Percentiles rank a stretch among this genome's conserved stretches.
phyloP scores from a whole-genome alignment of 2,113 vertebrate genomes.

The Raja brachyura region DNA sequence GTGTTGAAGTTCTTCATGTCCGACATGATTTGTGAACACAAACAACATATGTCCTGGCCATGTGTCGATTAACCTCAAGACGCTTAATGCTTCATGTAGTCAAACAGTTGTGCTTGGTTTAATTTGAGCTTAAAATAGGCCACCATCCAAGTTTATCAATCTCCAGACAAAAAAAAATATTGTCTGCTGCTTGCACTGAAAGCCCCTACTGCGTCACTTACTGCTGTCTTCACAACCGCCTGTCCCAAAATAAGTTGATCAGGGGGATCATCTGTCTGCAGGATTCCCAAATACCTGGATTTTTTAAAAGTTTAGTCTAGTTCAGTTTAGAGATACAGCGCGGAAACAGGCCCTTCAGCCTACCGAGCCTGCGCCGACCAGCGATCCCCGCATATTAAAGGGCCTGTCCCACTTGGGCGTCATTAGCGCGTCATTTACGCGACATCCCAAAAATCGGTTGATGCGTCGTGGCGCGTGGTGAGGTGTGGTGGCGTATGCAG shows the following conservation, averaged over 20 bases:
- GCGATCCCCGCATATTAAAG: no score
- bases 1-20: constrained; percentile 16
- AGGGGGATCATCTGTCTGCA: neutral
- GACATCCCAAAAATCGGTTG: no score
- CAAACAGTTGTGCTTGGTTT: constrained; percentile 23
- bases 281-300: neutral
- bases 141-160: neutral
- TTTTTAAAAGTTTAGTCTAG: no score
- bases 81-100: constrained; percentile 20
- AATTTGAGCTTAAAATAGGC: constrained; percentile 20
- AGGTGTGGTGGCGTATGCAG: no score
- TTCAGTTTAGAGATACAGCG: no score
- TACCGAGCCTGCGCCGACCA: no score
- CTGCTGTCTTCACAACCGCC: neutral
- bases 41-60: neutral
- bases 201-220: neutral
- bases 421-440: no score
- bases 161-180: neutral
- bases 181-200: neutral
- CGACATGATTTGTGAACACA: constrained; percentile 6
- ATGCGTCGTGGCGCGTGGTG: no score
- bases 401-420: no score
- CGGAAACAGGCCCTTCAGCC: no score
- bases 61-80: constrained; percentile 19
- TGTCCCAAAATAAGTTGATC: neutral